Conservation (phyloP, 1,140 invertebrate species). For the Drosophila paulistorum region DNA sequence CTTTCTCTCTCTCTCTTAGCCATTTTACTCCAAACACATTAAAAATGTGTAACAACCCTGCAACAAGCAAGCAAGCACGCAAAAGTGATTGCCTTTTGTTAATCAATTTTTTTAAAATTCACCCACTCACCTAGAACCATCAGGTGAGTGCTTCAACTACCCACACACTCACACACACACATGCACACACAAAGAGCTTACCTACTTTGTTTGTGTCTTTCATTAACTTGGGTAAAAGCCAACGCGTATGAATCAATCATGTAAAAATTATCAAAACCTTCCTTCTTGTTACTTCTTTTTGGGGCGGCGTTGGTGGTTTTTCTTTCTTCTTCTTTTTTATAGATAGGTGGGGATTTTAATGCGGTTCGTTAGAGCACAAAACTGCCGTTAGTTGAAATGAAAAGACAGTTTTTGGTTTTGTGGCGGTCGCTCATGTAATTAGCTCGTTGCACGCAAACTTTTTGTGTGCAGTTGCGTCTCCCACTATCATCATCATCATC, state of each 20-base stretch:
- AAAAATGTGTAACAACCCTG: constrained; percentile 12
- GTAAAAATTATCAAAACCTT: constrained; percentile 57
- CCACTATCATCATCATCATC: not conserved
- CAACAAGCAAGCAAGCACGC: not conserved
- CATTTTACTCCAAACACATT: constrained; percentile 9
- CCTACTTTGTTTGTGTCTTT: constrained; percentile 16
- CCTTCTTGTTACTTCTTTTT: constrained; percentile 2
- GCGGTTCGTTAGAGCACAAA: constrained; percentile 39
- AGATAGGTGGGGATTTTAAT: not conserved
- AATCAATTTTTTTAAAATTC: constrained; percentile 14
- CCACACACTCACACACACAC: constrained; percentile 11
- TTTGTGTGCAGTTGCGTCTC: constrained; percentile 4
- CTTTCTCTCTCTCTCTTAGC: not conserved
- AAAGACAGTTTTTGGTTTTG: constrained; percentile 6
- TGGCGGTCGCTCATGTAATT: not conserved
- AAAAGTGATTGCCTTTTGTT: constrained; percentile 8
- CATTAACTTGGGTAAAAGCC: constrained; percentile 61
- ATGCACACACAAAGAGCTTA: not conserved
- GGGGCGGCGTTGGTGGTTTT: constrained; percentile 11
- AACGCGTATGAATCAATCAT: constrained; percentile 70
- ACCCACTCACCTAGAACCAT: constrained; percentile 4
- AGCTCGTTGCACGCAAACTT: constrained; percentile 36
- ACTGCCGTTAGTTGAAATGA: constrained; percentile 11
- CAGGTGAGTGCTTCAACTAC: constrained; percentile 13
- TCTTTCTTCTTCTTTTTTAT: not conserved